A percentile compares a stretch with the other conserved stretches of the same genome.
These are phyloP conservation scores for Orius laevigatus DNA, from an alignment of 1,140 invertebrate genomes.

Conservation along the genomic window DNA sequence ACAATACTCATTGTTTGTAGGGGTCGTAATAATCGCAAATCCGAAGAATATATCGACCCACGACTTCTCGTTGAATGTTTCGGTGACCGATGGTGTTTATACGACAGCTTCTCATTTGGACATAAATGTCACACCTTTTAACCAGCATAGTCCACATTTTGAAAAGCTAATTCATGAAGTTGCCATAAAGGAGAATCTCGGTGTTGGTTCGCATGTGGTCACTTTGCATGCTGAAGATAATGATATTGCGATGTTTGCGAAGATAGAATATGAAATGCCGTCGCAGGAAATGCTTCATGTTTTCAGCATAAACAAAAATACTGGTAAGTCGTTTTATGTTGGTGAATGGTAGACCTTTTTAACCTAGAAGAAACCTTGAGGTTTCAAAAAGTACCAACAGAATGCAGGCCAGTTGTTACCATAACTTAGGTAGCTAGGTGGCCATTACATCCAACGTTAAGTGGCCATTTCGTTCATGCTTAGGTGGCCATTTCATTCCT, in stretches of 20 bases:
- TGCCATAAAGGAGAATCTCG: conserved; percentile 58
- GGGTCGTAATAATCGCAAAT: conserved; percentile 33
- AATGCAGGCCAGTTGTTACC: too few relatives aligned
- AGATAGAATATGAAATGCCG: conserved; percentile 1
- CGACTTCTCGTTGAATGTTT: conserved; percentile 53
- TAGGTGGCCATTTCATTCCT: too few relatives aligned
- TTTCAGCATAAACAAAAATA: conserved; percentile 4
- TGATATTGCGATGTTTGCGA: conserved; percentile 40
- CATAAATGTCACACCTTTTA: conserved; percentile 61
- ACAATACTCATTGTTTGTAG: too few relatives aligned
- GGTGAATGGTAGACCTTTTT: too few relatives aligned
- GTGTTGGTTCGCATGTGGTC: conserved; percentile 50
- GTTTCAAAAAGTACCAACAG: too few relatives aligned
- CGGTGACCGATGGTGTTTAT: conserved; percentile 78
- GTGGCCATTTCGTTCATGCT: too few relatives aligned
- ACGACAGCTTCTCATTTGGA: conserved; percentile 62
- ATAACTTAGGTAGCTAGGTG: too few relatives aligned
- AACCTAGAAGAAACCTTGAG: too few relatives aligned
- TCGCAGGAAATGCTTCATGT: neutral
- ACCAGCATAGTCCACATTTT: conserved; percentile 62
- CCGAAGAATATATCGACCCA: conserved; percentile 35
- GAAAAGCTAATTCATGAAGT: conserved; percentile 52
- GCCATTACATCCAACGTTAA: too few relatives aligned
- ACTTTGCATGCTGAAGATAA: conserved; percentile 59
- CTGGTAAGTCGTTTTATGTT: conserved; percentile 5